phyloP scores from a whole-genome alignment of 2,113 vertebrate genomes.

The Pteropus alecto region DNA sequence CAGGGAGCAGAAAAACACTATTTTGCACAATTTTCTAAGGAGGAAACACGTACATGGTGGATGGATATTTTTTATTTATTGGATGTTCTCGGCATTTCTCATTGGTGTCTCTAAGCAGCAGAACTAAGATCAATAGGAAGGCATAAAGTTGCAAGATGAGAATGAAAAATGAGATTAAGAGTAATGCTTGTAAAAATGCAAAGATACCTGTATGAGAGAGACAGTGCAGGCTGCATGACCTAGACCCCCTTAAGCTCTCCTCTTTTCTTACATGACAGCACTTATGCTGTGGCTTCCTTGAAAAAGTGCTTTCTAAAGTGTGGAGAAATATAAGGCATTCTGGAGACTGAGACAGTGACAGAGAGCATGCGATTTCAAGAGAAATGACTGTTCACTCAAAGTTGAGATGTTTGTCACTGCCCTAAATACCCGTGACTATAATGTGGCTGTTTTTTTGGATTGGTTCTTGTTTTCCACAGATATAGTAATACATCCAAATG shows the following conservation, averaged over 20 bases:
- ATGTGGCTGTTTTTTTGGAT: not conserved
- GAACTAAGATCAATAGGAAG: slow-evolving; percentile 74
- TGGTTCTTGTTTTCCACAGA: not conserved
- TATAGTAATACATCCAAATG: not conserved
- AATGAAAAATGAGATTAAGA: slow-evolving; percentile 76
- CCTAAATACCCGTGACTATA: not conserved
- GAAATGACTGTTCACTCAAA: not conserved
- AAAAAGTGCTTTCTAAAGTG: not conserved
- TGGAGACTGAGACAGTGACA: not conserved
- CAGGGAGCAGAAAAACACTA: slow-evolving; percentile 46
- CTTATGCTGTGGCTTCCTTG: not conserved
- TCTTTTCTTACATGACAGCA: not conserved
- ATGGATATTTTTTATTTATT: slow-evolving; percentile 78
- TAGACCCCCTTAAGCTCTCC: not conserved
- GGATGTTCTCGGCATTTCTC: slow-evolving; percentile 71
- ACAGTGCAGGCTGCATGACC: not conserved
- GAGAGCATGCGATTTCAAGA: not conserved
- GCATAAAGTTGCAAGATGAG: slow-evolving; percentile 66
- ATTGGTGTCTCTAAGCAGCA: slow-evolving; percentile 72
- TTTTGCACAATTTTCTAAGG: slow-evolving; percentile 64
- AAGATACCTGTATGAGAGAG: slow-evolving; percentile 38
- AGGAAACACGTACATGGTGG: slow-evolving; percentile 55
- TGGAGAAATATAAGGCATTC: not conserved
- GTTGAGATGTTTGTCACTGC: not conserved
- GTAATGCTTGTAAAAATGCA: slow-evolving; percentile 67